Base-by-base conservation (phyloP, 1,140 invertebrate species). In the Lineus longissimus region DNA sequence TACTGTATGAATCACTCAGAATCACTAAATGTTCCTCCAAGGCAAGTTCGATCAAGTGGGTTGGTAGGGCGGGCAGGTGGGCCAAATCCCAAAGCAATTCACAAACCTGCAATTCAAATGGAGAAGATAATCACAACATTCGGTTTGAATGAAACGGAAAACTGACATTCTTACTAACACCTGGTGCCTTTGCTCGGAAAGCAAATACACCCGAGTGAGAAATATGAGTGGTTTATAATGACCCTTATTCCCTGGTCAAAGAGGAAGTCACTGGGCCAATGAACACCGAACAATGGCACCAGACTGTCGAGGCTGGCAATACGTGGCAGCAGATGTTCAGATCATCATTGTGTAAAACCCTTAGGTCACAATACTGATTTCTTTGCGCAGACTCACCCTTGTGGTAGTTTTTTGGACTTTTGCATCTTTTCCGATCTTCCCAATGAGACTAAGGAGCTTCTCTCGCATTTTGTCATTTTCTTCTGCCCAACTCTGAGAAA, bases 81-180 rank as follows among this genome's bases (percentile, higher is more conserved):
- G 83, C 80, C 45, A 86, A 67, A 47, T 84, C 81, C 85, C 85
- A 86, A 15, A 86, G 66, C 23, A 85, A 64, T 65, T 85, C 83
- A 43, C 86, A 64, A 63, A 85, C 82, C 77, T 83, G 55, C 15
- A 69, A 45, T n/a, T n/a, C n/a, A n/a, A n/a, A n/a, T n/a, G n/a
- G 2, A 55, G n/a, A 51, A 47, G 22, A 29, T 7, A 36, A 36
- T 36, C 33, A 36, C 15, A 4, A 36, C 15, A 7, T n/a, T n/a
- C n/a, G n/a, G n/a, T n/a, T n/a, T n/a, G n/a, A n/a, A n/a, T n/a
- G n/a, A n/a, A n/a, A n/a, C n/a, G n/a, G n/a, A n/a, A n/a, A n/a
- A n/a, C n/a, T n/a, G n/a, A n/a, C n/a, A n/a, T n/a, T n/a, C n/a
- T n/a, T n/a, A n/a, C n/a, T n/a, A n/a, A n/a, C n/a, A n/a, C n/a